A percentile compares a stretch with the other conserved stretches of the same genome.
phyloP scores from a whole-genome alignment of 2,797 vertebrate genomes.

The Decapterus maruadsi region DNA sequence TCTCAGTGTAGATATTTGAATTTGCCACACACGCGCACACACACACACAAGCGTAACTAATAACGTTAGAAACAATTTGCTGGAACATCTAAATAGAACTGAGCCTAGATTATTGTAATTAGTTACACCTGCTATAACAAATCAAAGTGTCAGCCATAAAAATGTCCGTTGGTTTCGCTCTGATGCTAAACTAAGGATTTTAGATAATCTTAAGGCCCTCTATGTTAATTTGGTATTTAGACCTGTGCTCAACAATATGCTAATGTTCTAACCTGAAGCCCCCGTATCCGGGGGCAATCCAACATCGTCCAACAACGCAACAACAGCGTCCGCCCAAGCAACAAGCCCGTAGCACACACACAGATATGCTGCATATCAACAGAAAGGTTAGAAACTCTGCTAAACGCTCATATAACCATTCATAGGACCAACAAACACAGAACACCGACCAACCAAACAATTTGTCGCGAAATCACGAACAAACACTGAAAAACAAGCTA shows the following conservation, averaged over 20 bases:
- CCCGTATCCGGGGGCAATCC: no score
- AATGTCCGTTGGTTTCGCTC: not conserved
- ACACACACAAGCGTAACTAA: slow-evolving; percentile 29
- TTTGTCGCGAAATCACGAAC: no score
- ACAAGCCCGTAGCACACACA: no score
- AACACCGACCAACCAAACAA: no score
- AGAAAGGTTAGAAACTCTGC: no score
- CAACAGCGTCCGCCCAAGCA: no score
- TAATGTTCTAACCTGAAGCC: no score
- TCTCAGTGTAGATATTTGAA: not conserved
- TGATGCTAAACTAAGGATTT: not conserved
- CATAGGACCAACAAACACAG: no score
- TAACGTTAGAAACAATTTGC: slow-evolving; percentile 18
- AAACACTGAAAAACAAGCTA: no score
- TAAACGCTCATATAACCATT: no score
- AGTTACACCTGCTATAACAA: slow-evolving; percentile 16
- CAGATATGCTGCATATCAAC: no score
- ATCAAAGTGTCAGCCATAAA: slow-evolving; percentile 5
- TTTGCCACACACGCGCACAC: slow-evolving; percentile 2
- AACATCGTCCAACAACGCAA: no score
- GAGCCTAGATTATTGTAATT: slow-evolving; percentile 27
- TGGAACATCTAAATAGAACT: slow-evolving; percentile 17
- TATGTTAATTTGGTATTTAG: not conserved
- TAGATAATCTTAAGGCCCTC: not conserved
- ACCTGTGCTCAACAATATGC: not conserved